Evolutionary conservation across 2,888 invertebrate genomes (phyloP).

Genomic region (Magallana nippona): DNA sequence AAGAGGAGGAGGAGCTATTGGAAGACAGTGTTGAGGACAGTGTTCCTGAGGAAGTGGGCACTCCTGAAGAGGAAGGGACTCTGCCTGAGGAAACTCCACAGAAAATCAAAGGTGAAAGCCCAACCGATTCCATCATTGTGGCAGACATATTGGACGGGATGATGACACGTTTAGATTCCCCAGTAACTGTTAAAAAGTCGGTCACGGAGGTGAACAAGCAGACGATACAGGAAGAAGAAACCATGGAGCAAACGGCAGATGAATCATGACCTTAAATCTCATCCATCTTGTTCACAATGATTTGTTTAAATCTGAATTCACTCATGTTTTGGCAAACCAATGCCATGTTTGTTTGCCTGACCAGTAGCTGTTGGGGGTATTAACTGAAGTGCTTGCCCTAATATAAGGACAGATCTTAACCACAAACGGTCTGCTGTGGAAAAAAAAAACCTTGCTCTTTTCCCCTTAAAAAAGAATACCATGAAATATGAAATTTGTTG

Average conservation of each 20-base stretch:
- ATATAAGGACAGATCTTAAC: too few relatives aligned
- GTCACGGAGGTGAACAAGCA: not conserved
- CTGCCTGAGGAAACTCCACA: not conserved
- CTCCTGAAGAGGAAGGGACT: not conserved
- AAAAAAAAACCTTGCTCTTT: too few relatives aligned
- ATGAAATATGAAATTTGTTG: too few relatives aligned
- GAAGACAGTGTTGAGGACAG: not conserved
- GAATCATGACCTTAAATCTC: not conserved
- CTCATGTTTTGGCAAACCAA: not conserved
- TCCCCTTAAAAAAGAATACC: too few relatives aligned
- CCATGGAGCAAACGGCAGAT: slow-evolving; percentile 8
- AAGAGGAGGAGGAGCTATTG: not conserved
- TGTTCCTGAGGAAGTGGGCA: too few relatives aligned
- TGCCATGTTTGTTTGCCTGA: too few relatives aligned
- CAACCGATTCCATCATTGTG: not conserved
- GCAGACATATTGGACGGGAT: slow-evolving; percentile 17
- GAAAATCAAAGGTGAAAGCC: not conserved
- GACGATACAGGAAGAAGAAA: not conserved
- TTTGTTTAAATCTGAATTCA: not conserved
- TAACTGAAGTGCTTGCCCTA: too few relatives aligned
- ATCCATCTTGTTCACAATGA: not conserved
- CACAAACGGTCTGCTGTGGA: too few relatives aligned
- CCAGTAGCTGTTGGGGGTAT: too few relatives aligned
- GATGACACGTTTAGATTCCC: slow-evolving; percentile 1
- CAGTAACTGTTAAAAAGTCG: not conserved